A percentile compares a stretch with the other conserved stretches of the same genome.
phyloP scores from a whole-genome alignment of 2,888 invertebrate genomes.

The Glaucopsyche alexis region DNA sequence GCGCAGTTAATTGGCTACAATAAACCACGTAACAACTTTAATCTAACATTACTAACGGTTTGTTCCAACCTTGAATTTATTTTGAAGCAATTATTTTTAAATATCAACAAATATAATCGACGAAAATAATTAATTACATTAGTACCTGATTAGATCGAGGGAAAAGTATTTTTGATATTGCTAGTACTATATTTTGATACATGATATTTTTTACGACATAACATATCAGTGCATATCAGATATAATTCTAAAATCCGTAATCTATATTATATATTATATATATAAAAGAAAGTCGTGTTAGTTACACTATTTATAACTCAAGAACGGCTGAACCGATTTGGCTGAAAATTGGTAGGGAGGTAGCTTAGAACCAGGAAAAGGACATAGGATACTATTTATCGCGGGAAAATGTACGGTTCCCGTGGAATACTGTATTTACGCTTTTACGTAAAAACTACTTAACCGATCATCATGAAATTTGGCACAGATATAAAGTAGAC shows the following conservation, averaged over 20 bases:
- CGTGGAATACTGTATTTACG: too few species aligned
- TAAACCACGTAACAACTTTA: not conserved
- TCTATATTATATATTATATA: too few species aligned
- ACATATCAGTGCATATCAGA: not conserved
- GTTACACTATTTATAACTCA: too few species aligned
- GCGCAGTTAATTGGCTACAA: not conserved
- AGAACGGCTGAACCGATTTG: too few species aligned
- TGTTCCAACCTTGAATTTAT: slow-evolving; percentile 23
- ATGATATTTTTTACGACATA: not conserved
- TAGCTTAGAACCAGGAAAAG: too few species aligned
- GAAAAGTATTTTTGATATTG: not conserved
- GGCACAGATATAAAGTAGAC: too few species aligned
- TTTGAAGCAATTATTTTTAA: slow-evolving; percentile 15
- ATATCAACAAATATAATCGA: not conserved
- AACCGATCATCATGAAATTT: too few species aligned
- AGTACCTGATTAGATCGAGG: not conserved
- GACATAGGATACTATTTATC: too few species aligned
- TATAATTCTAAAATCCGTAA: not conserved
- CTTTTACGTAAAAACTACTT: too few species aligned
- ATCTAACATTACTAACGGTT: not conserved
- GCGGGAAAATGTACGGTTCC: too few species aligned
- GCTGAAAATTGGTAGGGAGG: too few species aligned
- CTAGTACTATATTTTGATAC: not conserved
- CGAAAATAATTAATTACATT: not conserved
- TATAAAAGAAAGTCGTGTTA: too few species aligned